Evolutionary conservation across 2,797 vertebrate genomes (phyloP).

Genomic region (Pantherophis alleghaniensis): DNA sequence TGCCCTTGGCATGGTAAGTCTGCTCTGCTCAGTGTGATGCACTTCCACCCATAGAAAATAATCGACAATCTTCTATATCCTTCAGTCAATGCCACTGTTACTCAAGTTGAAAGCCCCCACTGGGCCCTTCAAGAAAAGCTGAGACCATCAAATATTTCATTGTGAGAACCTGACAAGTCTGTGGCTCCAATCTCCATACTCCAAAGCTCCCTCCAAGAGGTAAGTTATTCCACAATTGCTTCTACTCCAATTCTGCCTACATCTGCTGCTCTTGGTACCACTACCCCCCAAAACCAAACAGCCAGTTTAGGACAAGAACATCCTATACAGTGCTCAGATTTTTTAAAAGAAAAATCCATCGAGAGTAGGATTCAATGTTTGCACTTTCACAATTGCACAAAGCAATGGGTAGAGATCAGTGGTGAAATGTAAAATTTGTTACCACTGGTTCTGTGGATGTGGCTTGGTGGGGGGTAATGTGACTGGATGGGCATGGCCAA

Average conservation of each 20-base stretch:
- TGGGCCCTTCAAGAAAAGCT: not conserved
- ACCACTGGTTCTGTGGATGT: no score
- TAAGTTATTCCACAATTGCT: not conserved
- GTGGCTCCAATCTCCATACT: not conserved
- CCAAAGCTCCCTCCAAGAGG: not conserved
- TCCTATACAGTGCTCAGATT: not conserved
- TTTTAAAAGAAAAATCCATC: not conserved
- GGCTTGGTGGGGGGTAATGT: no score
- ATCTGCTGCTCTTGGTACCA: not conserved
- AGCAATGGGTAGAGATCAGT: not conserved
- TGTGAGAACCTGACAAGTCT: not conserved
- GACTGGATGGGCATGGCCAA: no score
- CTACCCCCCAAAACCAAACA: not conserved
- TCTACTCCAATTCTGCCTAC: not conserved
- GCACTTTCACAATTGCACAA: not conserved
- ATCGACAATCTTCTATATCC: not conserved
- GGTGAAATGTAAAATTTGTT: no score
- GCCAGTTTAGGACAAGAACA: not conserved
- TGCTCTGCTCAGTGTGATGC: not conserved
- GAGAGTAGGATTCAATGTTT: not conserved
- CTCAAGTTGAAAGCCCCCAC: not conserved
- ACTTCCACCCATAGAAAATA: not conserved
- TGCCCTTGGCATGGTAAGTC: not conserved
- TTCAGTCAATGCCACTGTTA: not conserved
- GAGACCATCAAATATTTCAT: not conserved